Base-by-base conservation (phyloP, 2,888 invertebrate genomes). In the Eupithecia subumbrata region DNA sequence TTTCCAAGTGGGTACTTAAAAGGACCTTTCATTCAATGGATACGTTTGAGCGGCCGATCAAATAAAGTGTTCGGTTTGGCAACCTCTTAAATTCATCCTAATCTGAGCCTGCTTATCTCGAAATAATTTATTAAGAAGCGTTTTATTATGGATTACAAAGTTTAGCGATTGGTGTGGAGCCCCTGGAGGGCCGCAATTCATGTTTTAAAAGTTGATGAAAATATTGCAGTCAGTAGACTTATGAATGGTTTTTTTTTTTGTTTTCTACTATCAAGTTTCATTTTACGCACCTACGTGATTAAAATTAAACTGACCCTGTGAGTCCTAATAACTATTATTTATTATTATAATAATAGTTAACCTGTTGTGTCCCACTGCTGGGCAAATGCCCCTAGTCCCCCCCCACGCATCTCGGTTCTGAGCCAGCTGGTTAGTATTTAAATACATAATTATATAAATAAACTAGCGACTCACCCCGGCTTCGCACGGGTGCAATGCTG, bases 131-230 rank as follows among this genome's bases (percentile, higher is more conserved):
- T 82, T 81, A 80, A 81, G 84, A 83, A 79, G 79, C 80, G 80
- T 81, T 84, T 83, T 84, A 83, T 77, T 83, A 83, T 78, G 83
- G 83, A 85, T 85, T 84, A 84, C 80, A 81, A 82, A 84, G 79
- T 80, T 84, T 82, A 75, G 73, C 74, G 79, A 81, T 77, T 72
- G 77, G 78, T 78, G n/a, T 22, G 11, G n/a, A 11, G 84, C 82
- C 83, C 81, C 81, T 82, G 82, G 75, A 78, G 75, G 67, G 75
- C 64, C 70, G 60, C 76, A 67, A 72, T 80, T 77, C 74, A 80
- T 81, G 78, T 82, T 81, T 80, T 76, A 56, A 22, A 56, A 12
- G 12, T 22, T 60, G 56, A 56, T 22, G 22, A 22, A 56, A 56
- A 22, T 56, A 56, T 22, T 56, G 12, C 22, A 11, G 22, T 56